phyloP scores from a whole-genome alignment of 2,113 vertebrate species.

The Erythrolamprus reginae region DNA sequence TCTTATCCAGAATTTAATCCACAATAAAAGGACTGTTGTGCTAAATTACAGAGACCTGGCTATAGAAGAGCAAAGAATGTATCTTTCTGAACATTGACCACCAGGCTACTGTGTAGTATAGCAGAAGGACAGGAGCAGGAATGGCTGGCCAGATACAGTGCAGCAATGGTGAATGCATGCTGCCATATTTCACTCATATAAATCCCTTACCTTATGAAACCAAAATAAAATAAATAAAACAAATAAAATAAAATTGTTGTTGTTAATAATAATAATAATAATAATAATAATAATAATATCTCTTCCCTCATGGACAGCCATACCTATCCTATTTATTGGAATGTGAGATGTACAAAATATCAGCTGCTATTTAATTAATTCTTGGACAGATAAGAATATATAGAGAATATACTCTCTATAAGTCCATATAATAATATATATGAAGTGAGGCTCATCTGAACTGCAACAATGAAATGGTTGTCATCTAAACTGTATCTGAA shows the following conservation, averaged over 20 bases:
- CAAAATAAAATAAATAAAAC: too few species aligned
- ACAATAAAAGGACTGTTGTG: background rate
- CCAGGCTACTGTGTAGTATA: background rate
- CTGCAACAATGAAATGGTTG: background rate
- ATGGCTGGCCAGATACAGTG: background rate
- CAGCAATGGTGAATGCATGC: background rate
- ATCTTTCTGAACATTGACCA: background rate
- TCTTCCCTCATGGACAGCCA: background rate
- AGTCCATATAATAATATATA: background rate
- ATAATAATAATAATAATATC: too few species aligned
- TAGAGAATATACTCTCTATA: background rate
- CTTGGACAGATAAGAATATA: background rate
- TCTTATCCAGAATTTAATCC: background rate
- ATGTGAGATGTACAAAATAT: background rate
- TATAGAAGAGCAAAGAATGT: background rate
- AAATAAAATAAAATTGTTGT: too few species aligned
- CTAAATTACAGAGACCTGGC: background rate
- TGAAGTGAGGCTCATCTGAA: background rate
- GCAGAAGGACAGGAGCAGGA: background rate
- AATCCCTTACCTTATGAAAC: too few species aligned
- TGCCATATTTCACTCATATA: background rate
- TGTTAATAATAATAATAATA: too few species aligned
- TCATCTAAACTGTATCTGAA: background rate
- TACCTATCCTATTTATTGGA: background rate
- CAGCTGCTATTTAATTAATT: background rate